Base-by-base conservation (phyloP, 2,113 vertebrate genomes). In the Otis tarda region DNA sequence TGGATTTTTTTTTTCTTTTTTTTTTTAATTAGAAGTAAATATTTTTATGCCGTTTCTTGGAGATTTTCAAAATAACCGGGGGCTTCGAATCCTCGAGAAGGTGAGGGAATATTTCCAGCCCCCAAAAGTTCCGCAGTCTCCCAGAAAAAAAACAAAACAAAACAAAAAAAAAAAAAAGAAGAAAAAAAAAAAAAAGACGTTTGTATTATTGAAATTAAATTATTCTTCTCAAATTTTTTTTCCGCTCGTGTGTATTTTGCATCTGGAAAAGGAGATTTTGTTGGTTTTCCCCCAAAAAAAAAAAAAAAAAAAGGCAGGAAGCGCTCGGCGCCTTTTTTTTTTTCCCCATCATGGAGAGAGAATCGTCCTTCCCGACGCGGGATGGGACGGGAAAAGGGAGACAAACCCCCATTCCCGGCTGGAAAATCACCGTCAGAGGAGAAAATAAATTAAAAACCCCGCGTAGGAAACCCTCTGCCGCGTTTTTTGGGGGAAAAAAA, bases 151-250 rank as follows among this genome's bases (percentile, higher is more conserved):
- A 39, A 63, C 22, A 6, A 30, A 14, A 30, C 37, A 37, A 37
- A 37, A 37, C n/a, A 57, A 28, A 39, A 12, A 18, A 12, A 39
- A 39, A 63, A 57, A 6, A 30, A 14, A 30, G 10, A 9, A 27
- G 18, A 25, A 21, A 33, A 8, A 10, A 9, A 20, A 7, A 20
- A 7, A 18, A 16, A 17, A 45, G 6, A 39, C 45, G 13, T 52
- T 60, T 93, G 73, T 83, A 89, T 63, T 61, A 67, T 61, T 73
- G 60, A 67, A 60, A 89, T 89, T 84, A 79, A 93, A 84, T 89
- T 83, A 84, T 83, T 83, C 33, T 64, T 53, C n/a, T 39, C 71
- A n/a, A 13, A 55, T 33, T 67, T 71, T 65, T 37, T 61, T 60
- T 60, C 39, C 39, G 39, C 39, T 39, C 39, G 39, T 39, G 39